Evolutionary conservation across 2,888 invertebrate species (phyloP), one percentile per base, ranked within the genome.

Genomic region (Acleris emargana): DNA sequence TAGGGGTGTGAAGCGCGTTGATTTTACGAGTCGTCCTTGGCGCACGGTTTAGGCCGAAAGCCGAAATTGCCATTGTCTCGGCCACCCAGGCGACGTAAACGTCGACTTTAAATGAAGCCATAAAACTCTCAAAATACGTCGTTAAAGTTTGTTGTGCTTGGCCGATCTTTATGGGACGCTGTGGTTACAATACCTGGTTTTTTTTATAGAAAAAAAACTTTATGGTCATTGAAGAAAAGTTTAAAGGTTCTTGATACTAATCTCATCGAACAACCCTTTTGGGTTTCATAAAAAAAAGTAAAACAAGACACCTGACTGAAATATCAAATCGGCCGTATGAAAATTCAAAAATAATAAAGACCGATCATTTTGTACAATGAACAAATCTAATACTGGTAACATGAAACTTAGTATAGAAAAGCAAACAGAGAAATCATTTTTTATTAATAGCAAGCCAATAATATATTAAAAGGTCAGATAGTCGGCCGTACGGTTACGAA

Each of bases 121-220:
- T 79, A 81, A 81, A 83, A 79, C 71, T 55, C 69, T 74, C 72
- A 73, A 76, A 81, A 79, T 76, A 76, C 77, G 74, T 77, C 82
- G 83, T 86, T 78, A 84, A 70, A 57, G 38, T 52, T 58, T 72
- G 59, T 55, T 61, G 69, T 71, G 68, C 68, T 69, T 68, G 68
- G 69, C 67, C 69, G 69, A 17, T 42, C 42, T 75, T 75, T 74
- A 72, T 71, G 71, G 50, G 52, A 32, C 55, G 17, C 9, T 47
- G 49, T 25, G 59, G 60, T 20, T 28, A 54, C 54, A 66, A 60
- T 66, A 63, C 62, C 62, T 55, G 49, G 25, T 38, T 18, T 51
- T 66, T 60, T 60, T 55, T 53, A 3, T 7, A 3, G 4, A n/a
- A 45, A 57, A 57, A 6, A 18, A 25, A 49, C 28, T 18, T 20